These are phyloP conservation scores for Myotis lucifugus DNA, from an alignment of 2,113 vertebrate genomes.

Conservation along the genomic window DNA sequence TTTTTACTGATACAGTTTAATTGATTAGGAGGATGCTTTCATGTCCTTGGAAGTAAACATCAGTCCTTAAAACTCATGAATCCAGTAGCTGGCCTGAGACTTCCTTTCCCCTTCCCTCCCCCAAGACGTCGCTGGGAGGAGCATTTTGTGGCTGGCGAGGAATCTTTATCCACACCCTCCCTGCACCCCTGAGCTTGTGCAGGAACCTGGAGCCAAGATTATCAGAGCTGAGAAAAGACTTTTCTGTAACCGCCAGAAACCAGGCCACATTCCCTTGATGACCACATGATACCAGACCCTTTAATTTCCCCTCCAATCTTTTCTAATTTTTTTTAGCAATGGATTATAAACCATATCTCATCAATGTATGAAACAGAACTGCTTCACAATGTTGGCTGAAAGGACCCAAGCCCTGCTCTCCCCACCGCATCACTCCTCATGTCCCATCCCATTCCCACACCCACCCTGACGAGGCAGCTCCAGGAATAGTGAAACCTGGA, in stretches of 20 bases:
- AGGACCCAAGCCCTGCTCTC: neutral
- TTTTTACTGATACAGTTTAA: neutral
- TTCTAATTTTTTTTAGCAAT: neutral
- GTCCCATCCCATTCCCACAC: too few relatives aligned
- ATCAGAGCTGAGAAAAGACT: neutral
- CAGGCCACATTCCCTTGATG: neutral
- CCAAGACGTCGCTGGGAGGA: neutral
- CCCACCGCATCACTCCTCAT: neutral
- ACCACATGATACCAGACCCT: neutral
- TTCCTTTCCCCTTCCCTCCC: neutral
- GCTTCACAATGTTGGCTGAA: neutral
- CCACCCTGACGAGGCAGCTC: rapidly evolving
- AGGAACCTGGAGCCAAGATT: neutral
- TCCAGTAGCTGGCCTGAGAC: neutral
- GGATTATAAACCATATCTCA: slow-evolving; percentile 19
- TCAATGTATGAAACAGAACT: neutral
- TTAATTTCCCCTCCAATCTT: neutral
- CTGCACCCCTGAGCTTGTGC: neutral
- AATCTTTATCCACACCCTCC: neutral
- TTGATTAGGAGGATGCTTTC: neutral
- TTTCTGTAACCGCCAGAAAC: neutral
- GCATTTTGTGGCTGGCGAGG: neutral
- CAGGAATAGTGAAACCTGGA: neutral
- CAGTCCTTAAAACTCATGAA: neutral
- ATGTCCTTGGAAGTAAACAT: neutral